phyloP scores from a whole-genome alignment of 2,113 vertebrate species.

The Callipepla squamata region DNA sequence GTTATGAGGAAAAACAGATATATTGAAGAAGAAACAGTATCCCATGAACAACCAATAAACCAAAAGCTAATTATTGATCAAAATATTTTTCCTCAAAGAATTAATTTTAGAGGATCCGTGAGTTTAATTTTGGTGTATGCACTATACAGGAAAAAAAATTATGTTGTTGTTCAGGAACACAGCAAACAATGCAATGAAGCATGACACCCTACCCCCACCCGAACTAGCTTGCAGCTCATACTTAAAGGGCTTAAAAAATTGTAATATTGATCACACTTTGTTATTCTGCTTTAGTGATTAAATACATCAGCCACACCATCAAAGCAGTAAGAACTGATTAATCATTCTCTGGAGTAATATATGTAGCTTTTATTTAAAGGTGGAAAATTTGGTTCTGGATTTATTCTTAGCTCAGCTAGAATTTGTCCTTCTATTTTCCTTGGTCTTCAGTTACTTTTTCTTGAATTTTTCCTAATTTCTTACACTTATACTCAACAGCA shows the following conservation, averaged over 20 bases:
- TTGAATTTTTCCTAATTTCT: neutral
- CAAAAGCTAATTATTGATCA: constrained; percentile 44
- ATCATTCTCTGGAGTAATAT: constrained; percentile 38
- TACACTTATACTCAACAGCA: neutral
- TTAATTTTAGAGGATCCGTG: constrained; percentile 14
- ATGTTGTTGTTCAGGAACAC: neutral
- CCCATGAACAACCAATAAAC: neutral
- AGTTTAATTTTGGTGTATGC: neutral
- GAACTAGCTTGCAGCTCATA: neutral
- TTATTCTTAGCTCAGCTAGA: neutral
- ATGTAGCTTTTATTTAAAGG: constrained; percentile 20
- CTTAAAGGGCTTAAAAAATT: constrained; percentile 6
- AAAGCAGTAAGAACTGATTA: constrained; percentile 48
- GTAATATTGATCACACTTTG: constrained; percentile 58
- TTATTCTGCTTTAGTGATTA: constrained; percentile 62
- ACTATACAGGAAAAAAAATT: neutral
- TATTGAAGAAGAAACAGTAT: neutral
- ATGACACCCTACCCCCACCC: neutral
- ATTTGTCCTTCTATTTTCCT: neutral
- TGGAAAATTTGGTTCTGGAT: neutral
- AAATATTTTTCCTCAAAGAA: neutral
- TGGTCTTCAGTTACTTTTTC: neutral
- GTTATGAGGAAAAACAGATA: neutral
- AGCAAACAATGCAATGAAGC: neutral
- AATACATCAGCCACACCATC: constrained; percentile 31